phyloP scores from a whole-genome alignment of 2,113 vertebrate genomes.

The Zapornia atra region DNA sequence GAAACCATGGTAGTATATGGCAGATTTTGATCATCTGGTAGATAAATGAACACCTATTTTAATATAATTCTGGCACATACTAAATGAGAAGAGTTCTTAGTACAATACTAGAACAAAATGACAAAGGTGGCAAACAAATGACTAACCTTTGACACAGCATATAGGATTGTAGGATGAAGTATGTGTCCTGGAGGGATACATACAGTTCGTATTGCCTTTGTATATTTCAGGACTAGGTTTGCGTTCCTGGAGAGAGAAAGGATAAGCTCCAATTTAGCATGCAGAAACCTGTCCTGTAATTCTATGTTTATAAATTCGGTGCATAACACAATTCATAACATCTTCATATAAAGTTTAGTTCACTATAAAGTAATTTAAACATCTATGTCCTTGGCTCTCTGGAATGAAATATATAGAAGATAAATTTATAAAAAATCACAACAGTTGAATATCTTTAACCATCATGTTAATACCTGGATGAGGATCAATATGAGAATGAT shows the following conservation, averaged over 20 bases:
- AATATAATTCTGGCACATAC: background rate
- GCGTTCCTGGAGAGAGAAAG: background rate
- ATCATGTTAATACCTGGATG: background rate
- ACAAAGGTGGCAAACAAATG: background rate
- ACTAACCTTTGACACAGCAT: background rate
- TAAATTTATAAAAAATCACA: background rate
- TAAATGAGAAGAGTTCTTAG: background rate
- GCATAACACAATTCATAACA: background rate
- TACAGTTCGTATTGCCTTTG: background rate
- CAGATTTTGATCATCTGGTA: background rate
- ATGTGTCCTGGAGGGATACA: background rate
- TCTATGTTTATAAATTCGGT: background rate
- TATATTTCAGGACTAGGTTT: background rate
- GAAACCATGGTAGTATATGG: rapidly evolving
- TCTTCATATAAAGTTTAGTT: background rate
- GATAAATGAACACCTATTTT: background rate
- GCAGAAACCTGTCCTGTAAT: background rate
- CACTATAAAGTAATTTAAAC: background rate
- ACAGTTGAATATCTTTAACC: background rate
- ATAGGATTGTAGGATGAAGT: background rate
- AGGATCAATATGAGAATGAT: background rate
- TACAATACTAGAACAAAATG: background rate
- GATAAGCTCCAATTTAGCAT: background rate
- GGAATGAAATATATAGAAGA: background rate
- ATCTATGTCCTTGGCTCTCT: background rate